Conservation (phyloP, 1,140 invertebrate species). For the Neodiprion virginianus region DNA sequence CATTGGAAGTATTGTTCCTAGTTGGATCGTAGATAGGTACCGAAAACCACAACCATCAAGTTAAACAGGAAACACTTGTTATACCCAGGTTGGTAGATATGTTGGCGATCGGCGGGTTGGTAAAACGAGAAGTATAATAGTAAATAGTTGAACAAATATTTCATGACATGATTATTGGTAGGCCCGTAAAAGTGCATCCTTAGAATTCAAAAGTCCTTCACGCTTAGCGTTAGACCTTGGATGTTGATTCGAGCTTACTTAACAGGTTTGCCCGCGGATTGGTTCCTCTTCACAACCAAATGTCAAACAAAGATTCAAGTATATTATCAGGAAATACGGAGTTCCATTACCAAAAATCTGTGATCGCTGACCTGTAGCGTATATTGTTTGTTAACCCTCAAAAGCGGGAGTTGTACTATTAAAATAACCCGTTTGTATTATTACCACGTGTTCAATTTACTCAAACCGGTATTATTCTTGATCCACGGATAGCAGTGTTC, state of each 20-base stretch:
- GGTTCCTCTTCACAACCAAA: conserved; percentile 49
- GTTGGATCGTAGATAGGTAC: conserved; percentile 41
- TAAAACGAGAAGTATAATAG: conserved; percentile 2
- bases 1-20: conserved; percentile 41
- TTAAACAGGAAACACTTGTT: conserved; percentile 39
- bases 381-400: too few species aligned
- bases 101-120: too few species aligned
- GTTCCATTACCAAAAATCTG: too few species aligned
- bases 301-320: conserved; percentile 49
- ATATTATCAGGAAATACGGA: conserved; percentile 2
- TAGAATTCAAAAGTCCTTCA: conserved; percentile 58
- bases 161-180: background rate
- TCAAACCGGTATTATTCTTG: too few species aligned
- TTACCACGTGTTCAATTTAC: too few species aligned
- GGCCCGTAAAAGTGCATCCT: conserved; percentile 20
- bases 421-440: too few species aligned
- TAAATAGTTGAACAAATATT: background rate
- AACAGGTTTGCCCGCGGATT: conserved; percentile 53
- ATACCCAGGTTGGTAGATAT: conserved; percentile 45
- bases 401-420: too few species aligned
- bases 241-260: conserved; percentile 55
- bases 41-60: conserved; percentile 45
- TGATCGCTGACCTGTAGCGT: too few species aligned
- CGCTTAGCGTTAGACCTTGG: conserved; percentile 56
- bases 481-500: too few species aligned